Conservation (phyloP, 1,140 invertebrate genomes). For the Achroia grisella region DNA sequence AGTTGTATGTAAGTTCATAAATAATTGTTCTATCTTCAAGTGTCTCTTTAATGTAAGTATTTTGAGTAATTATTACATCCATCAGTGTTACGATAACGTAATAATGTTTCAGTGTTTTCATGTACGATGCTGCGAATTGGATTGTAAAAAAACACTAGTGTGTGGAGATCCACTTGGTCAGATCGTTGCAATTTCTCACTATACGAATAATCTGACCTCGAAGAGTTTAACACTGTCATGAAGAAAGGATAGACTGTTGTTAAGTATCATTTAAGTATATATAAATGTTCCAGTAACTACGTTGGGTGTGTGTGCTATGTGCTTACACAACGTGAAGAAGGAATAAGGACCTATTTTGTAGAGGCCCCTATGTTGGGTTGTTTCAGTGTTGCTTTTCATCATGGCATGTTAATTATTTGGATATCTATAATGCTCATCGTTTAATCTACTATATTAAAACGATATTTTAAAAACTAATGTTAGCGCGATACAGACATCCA, state of each 20-base stretch:
- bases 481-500: too few relatives aligned
- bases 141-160: background rate
- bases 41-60: slow-evolving; percentile 68
- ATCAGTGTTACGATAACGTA: slow-evolving; percentile 43
- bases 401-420: slow-evolving; percentile 6
- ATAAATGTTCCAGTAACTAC: too few relatives aligned
- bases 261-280: background rate
- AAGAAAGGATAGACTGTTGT: slow-evolving; percentile 22
- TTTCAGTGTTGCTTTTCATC: slow-evolving; percentile 24
- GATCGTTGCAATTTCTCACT: slow-evolving; percentile 5
- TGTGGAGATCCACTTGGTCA: background rate
- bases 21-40: slow-evolving; percentile 69
- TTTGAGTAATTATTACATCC: slow-evolving; percentile 57
- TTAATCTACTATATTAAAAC: too few relatives aligned
- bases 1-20: slow-evolving; percentile 69
- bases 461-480: too few relatives aligned
- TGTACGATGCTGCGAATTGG: slow-evolving; percentile 16
- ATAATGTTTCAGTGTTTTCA: slow-evolving; percentile 26
- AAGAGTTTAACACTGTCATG: background rate
- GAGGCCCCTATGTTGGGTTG: slow-evolving; percentile 17
- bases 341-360: slow-evolving; percentile 16
- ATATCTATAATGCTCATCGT: slow-evolving; percentile 7
- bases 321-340: slow-evolving; percentile 1
- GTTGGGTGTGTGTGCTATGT: too few relatives aligned
- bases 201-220: slow-evolving; percentile 13